Evolutionary conservation across 2,113 vertebrate species (phyloP), one percentile per base, ranked within the genome.

Genomic region (Grammomys dolichurus): DNA sequence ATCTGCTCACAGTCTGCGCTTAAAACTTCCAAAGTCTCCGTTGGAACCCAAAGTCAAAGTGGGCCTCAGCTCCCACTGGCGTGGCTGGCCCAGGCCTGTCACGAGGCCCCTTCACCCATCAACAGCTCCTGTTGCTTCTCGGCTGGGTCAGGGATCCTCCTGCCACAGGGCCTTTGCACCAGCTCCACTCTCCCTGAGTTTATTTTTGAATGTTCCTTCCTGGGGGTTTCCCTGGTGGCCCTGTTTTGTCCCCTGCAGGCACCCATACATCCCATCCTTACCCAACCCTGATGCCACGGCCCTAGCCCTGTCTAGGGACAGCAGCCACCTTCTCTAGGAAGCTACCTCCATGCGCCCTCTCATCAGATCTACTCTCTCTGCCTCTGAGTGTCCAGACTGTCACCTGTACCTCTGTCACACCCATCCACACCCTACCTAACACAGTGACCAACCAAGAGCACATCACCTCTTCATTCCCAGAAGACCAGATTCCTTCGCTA

Each of bases 281-380:
- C 54, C 33, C 81, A 63, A 31, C 33, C 73, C 40, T 84, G 81
- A 33, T 31, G 48, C 51, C 17, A 20, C 7, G 16, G 40, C 54
- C 58, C n/a, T 54, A 9, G 24, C 43, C 85, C 65, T 86, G 48
- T 58, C 58, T 43, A 58, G 46, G 51, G 56, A 81, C 43, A 40
- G 31, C 17, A 1, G 31, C 82, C 81, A 43, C 87, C 80, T 76
- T 85, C 81, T 89, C 92, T 65, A 73, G 93, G 78, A 63, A 92
- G 67, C 72, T 51, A 7, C 72, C 36, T 16, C 58, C 36, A 10
- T 3, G 6, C 51, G 54, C 5, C 3, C 24, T 85, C 40, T 69
- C 3, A 4, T n/a, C 40, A 33, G 69, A 87, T 43, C 43, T 1
- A 1, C 72, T 5, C 4, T 67, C 33, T 51, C 14, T 76, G 26